phyloP scores from a whole-genome alignment of 2,797 vertebrate genomes.

The Myioborus miniatus region DNA sequence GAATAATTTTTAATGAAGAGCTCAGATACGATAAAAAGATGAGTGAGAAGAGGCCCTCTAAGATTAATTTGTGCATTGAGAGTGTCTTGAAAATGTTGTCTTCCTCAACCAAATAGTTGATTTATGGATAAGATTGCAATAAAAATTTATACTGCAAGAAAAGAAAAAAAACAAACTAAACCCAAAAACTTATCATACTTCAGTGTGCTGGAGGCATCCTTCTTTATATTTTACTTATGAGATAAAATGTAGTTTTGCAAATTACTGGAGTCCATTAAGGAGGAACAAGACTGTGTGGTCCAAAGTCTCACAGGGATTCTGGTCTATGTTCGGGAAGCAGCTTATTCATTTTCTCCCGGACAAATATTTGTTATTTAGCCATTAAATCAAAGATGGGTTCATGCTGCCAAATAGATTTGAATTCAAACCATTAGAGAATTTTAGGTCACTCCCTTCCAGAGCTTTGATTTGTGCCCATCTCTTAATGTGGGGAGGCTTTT shows the following conservation, averaged over 20 bases:
- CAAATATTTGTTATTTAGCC: slow-evolving; percentile 48
- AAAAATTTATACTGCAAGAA: neutral
- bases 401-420: slow-evolving; percentile 29
- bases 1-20: neutral
- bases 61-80: neutral
- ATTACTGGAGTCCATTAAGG: slow-evolving; percentile 38
- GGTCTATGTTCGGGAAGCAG: slow-evolving; percentile 39
- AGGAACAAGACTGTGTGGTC: slow-evolving; percentile 51
- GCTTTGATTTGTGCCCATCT: slow-evolving; percentile 30
- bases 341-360: slow-evolving; percentile 47
- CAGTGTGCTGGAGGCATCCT: neutral
- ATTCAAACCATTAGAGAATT: slow-evolving; percentile 14
- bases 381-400: slow-evolving; percentile 10
- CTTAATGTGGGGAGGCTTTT: neutral
- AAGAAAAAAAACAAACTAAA: neutral
- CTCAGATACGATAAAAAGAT: neutral
- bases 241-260: slow-evolving; percentile 41
- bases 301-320: slow-evolving; percentile 52
- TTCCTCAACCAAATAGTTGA: neutral
- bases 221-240: slow-evolving; percentile 5
- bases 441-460: neutral
- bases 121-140: neutral
- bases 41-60: neutral
- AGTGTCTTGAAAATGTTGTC: neutral
- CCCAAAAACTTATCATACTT: neutral